Conservation (phyloP, 2,113 vertebrate genomes). For the Helogale parvula region DNA sequence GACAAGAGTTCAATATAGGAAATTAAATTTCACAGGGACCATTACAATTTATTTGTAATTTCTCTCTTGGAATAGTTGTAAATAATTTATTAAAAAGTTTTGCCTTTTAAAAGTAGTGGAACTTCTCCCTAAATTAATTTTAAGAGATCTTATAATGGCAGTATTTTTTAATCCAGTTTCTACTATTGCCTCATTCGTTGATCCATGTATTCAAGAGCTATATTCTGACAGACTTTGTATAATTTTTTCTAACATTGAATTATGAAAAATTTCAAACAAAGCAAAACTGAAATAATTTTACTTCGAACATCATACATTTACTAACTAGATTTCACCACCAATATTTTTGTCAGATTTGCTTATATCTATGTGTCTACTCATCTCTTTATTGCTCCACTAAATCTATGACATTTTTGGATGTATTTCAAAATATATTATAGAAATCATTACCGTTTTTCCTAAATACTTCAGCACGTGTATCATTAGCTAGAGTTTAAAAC, state of each 20-base stretch:
- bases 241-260: not conserved
- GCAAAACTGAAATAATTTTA: slow-evolving; percentile 12
- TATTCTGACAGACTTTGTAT: not conserved
- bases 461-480: not conserved
- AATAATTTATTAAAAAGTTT: slow-evolving; percentile 66
- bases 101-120: slow-evolving; percentile 36
- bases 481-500: not conserved
- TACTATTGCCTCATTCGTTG: not conserved
- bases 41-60: slow-evolving; percentile 65
- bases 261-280: slow-evolving; percentile 10
- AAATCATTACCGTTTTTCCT: not conserved
- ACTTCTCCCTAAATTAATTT: slow-evolving; percentile 31
- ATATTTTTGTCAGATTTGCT: not conserved
- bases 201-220: not conserved
- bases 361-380: not conserved
- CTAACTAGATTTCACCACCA: not conserved
- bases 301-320: not conserved
- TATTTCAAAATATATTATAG: slow-evolving; percentile 8
- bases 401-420: not conserved
- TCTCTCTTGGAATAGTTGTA: slow-evolving; percentile 31
- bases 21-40: slow-evolving; percentile 67
- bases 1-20: not conserved
- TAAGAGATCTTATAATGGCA: not conserved
- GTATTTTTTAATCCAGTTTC: not conserved
- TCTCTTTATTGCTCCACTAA: not conserved